phyloP scores from a whole-genome alignment of 2,888 invertebrate species.

The Eumerus sabulonum region DNA sequence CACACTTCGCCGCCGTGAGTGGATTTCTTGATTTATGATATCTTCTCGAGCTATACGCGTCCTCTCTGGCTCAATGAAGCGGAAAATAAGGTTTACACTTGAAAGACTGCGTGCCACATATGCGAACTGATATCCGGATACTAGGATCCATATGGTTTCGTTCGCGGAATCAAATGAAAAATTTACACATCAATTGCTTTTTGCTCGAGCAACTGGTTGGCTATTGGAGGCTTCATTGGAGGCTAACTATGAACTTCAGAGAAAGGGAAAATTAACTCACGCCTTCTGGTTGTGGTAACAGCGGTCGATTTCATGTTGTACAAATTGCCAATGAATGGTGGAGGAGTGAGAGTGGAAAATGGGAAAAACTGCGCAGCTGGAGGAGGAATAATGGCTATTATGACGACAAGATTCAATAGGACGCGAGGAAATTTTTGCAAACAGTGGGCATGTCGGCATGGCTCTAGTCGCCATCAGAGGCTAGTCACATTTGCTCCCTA shows the following conservation, averaged over 20 bases:
- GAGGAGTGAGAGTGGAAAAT: conserved; percentile 21
- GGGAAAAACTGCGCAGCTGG: conserved; percentile 4
- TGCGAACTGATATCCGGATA: background rate
- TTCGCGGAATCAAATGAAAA: conserved; percentile 48
- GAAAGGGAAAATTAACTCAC: conserved; percentile 14
- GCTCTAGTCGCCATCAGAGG: too few relatives aligned
- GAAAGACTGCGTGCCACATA: conserved; percentile 54
- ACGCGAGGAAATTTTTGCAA: conserved; percentile 15
- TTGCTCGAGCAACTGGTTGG: conserved; percentile 44
- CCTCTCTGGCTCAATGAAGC: conserved; percentile 57
- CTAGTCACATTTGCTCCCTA: too few relatives aligned
- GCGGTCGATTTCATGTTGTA: too few relatives aligned
- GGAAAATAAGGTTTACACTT: conserved; percentile 68
- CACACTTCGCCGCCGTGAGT: conserved; percentile 42
- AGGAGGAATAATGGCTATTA: conserved; percentile 31
- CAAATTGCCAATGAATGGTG: too few relatives aligned
- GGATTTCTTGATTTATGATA: conserved; percentile 59
- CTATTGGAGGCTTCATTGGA: conserved; percentile 4
- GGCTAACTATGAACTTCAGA: conserved; percentile 24
- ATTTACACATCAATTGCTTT: conserved; percentile 57
- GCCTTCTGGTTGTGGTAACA: conserved; percentile 8
- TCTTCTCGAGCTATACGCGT: conserved; percentile 28
- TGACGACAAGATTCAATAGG: conserved; percentile 27
- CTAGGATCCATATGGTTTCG: too few relatives aligned
- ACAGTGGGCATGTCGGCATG: too few relatives aligned